These are phyloP conservation scores for Kryptolebias marmoratus DNA, from an alignment of 2,113 vertebrate genomes.

Conservation along the genomic window DNA sequence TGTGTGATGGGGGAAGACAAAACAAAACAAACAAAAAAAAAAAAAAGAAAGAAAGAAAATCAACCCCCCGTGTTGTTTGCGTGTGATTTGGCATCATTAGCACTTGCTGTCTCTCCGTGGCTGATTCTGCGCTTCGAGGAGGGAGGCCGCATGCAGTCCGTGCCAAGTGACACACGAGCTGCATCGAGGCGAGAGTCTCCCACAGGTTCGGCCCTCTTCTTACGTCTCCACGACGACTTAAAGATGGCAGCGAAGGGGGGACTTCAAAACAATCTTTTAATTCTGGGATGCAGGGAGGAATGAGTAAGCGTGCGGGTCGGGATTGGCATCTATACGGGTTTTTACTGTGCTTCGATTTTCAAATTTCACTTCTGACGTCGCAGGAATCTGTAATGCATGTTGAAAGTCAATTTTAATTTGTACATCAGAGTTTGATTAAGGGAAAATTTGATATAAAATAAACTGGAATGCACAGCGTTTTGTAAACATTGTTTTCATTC, in stretches of 20 bases:
- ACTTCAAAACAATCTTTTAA: slow-evolving; percentile 50
- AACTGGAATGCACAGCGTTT: slow-evolving; percentile 86
- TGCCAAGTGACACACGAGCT: slow-evolving; percentile 44
- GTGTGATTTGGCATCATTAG: slow-evolving; percentile 64
- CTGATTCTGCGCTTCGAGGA: slow-evolving; percentile 24
- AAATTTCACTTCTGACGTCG: slow-evolving; percentile 72
- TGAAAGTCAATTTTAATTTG: slow-evolving; percentile 85
- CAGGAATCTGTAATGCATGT: slow-evolving; percentile 82
- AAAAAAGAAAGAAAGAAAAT: slow-evolving; percentile 4
- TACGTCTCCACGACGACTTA: slow-evolving; percentile 54
- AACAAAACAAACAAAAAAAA: neutral
- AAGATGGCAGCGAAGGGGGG: slow-evolving; percentile 18
- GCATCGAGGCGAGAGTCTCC: slow-evolving; percentile 39
- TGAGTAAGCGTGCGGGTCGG: slow-evolving; percentile 49
- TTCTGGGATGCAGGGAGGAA: slow-evolving; percentile 57
- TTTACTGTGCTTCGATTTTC: slow-evolving; percentile 78
- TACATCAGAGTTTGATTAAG: slow-evolving; percentile 86
- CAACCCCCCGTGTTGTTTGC: slow-evolving; percentile 51
- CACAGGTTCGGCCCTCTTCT: slow-evolving; percentile 31
- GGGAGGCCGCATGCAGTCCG: slow-evolving; percentile 55
- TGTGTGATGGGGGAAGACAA: slow-evolving; percentile 21
- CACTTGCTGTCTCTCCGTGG: slow-evolving; percentile 50
- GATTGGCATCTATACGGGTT: slow-evolving; percentile 72
- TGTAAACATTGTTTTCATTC: slow-evolving; percentile 60
- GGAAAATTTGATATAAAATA: slow-evolving; percentile 87